Evolutionary conservation across 2,888 invertebrate species (phyloP), one percentile per base, ranked within the genome.

Genomic region (Acleris emargana): DNA sequence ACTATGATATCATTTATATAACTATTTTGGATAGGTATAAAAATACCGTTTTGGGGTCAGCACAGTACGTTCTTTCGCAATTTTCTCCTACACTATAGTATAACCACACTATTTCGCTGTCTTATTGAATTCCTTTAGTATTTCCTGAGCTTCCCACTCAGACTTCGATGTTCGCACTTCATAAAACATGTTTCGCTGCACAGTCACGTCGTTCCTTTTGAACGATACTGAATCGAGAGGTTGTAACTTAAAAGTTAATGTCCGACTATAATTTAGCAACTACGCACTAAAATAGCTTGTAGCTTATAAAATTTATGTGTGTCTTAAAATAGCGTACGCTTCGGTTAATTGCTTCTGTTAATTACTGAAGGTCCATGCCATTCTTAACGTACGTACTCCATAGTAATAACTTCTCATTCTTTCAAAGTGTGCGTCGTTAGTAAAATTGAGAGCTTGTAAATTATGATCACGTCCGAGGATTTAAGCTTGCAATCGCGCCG

Each of bases 321-420:
- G 53, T 50, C 47, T 55, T 45, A 42, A 62, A 55, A 55, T 55
- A 62, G 55, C 47, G 45, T 28, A 49, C 47, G 49, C 49, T 38
- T 32, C 28, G 25, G 49, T 28, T 62, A 55, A 62, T 62, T 62
- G 49, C 54, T 7, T 32, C 38, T 38, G 49, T 62, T 54, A 62
- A 55, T 55, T 62, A 62, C 17, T 25, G 49, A 25, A 32, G 49
- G 32, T 11, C n/a, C 32, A 55, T 55, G 38, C 38, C 49, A 55
- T 50, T 62, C 17, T 38, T 55, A 62, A 55, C 49, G 55, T 55
- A 49, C 54, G 32, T 32, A 22, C 28, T 13, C 45, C 32, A 16
- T 45, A 5, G 25, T 54, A 53, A 53, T 45, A 25, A 57, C 17
- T 53, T 61, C 20, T 60, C 53, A 20, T 53, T 61, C 25, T 43